Base-by-base conservation (phyloP, 2,888 invertebrate species). In the Metacarcinus magister region DNA sequence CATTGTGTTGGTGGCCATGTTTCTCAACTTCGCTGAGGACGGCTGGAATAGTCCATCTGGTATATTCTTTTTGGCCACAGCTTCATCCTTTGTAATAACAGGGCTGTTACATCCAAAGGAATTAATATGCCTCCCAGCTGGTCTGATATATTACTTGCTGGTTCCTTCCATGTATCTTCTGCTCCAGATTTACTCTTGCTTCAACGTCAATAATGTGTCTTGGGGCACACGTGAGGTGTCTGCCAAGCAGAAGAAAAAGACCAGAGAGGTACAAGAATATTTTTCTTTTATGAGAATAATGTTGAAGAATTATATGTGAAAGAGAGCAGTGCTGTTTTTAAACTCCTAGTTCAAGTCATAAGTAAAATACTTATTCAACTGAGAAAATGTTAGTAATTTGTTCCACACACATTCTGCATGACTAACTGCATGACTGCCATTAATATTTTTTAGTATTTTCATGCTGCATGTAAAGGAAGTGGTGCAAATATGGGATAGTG, bases 111-210 rank as follows among this genome's bases (percentile, higher is more conserved):
- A 99, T 97, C 99, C 99, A 0, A 98, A 98, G 97, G 99, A 99
- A 97, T 98, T 98, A 95, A 97, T 98, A 91, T 99, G 99, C 97
- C 97, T 99, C n/a, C 97, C 98, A 75, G 98, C 98, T 54, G 96
- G 96, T 28, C 39, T 97, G 98, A 98, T 99, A 87, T 99, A 99
- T 97, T 99, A 99, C 97, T 98, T 99, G 92, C 99, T 99, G 8
- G 99, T 99, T 95, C 99, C 99, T 0, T 99, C 99, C 97, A 99
- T 99, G 98, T 99, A 99, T 97, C 98, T 99, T 98, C 98, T 99
- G 97, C 98, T 99, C 95, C 98, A 99, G 97, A 98, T 99, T 95
- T 99, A 99, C 97, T 99, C 99, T 0, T 98, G 99, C 46, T 99
- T 99, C 97, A 99, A 99, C 97, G 98, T 99, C 98, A 99, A 99